A percentile compares a stretch with the other conserved stretches of the same genome.
phyloP scores from a whole-genome alignment of 2,797 vertebrate species.

The Enoplosus armatus region DNA sequence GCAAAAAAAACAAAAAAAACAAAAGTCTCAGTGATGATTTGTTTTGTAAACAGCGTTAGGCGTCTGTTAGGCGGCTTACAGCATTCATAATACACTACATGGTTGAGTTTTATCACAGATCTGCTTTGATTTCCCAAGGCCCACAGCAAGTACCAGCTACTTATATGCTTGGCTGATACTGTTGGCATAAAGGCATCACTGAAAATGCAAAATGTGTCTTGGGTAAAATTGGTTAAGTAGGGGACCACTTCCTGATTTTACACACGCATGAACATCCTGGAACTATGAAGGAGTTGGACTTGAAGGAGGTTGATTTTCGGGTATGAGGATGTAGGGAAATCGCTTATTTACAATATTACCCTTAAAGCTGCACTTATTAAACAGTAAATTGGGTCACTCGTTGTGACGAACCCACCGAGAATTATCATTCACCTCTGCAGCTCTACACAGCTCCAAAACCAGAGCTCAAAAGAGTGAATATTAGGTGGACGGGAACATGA shows the following conservation, averaged over 20 bases:
- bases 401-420: too few relatives aligned
- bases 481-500: too few relatives aligned
- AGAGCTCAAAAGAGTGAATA: too few relatives aligned
- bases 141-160: constrained; percentile 22
- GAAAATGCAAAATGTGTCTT: not conserved
- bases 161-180: constrained; percentile 3
- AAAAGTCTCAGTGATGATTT: constrained; percentile 17
- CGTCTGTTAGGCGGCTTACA: constrained; percentile 5
- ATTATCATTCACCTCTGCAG: too few relatives aligned
- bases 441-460: too few relatives aligned
- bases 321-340: too few relatives aligned
- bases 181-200: constrained; percentile 8
- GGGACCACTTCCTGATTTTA: not conserved
- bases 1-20: too few relatives aligned
- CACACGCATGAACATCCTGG: not conserved
- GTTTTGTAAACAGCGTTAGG: constrained; percentile 28
- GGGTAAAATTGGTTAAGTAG: not conserved
- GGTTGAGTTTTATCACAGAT: constrained; percentile 43
- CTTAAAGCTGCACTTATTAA: not conserved
- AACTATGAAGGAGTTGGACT: too few relatives aligned
- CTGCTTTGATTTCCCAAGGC: constrained; percentile 48
- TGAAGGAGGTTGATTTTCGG: too few relatives aligned
- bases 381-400: too few relatives aligned
- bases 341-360: not conserved
- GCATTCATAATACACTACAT: constrained; percentile 24